These are phyloP conservation scores for Macheiramphus alcinus DNA, from an alignment of 2,113 vertebrate genomes.

Conservation along the genomic window DNA sequence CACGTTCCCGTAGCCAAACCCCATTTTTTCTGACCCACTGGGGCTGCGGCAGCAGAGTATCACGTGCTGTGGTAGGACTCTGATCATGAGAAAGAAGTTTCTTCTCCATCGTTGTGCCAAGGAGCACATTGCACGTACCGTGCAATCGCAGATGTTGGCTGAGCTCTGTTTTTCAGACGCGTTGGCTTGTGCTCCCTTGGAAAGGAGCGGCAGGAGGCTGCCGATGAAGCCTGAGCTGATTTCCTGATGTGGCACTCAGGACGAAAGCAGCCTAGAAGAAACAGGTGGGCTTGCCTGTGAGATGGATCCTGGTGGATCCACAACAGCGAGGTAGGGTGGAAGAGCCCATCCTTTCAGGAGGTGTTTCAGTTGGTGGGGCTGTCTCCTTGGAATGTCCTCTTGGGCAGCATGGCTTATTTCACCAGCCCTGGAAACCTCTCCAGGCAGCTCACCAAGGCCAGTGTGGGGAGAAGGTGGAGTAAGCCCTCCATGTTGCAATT, in stretches of 20 bases:
- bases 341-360: neutral
- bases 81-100: neutral
- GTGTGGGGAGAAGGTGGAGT: neutral
- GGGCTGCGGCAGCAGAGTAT: neutral
- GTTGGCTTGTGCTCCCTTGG: neutral
- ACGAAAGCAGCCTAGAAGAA: neutral
- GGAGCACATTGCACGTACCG: rapidly evolving
- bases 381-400: neutral
- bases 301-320: neutral
- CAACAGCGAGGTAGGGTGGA: neutral
- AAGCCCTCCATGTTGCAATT: neutral
- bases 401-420: neutral
- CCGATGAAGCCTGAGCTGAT: neutral
- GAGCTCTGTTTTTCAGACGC: neutral
- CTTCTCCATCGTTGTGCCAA: neutral
- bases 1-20: neutral
- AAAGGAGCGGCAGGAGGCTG: too few relatives aligned
- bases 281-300: neutral
- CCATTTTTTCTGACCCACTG: neutral
- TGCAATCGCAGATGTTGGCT: neutral
- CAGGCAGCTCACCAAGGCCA: neutral
- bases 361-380: neutral
- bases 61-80: neutral
- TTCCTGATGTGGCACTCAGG: neutral
- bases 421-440: neutral